phyloP scores from a whole-genome alignment of 2,888 invertebrate species.

The Salticus scenicus region DNA sequence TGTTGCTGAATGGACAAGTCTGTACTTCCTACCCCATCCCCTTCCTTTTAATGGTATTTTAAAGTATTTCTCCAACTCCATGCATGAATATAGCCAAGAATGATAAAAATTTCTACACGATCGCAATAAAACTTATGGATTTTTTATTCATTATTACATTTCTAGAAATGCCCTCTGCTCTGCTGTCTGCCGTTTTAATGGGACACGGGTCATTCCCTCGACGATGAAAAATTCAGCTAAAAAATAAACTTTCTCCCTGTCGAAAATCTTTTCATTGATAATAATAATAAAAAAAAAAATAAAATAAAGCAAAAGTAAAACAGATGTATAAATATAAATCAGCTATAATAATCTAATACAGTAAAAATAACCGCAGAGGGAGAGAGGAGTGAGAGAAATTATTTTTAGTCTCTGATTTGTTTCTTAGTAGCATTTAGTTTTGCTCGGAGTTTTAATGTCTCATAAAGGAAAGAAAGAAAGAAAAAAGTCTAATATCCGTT shows the following conservation, averaged over 20 bases:
- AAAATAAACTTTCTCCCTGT: neutral
- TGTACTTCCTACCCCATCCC: too few relatives aligned
- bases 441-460: slow-evolving; percentile 53
- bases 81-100: neutral
- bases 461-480: too few relatives aligned
- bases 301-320: slow-evolving; percentile 2
- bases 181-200: slow-evolving; percentile 33
- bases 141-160: slow-evolving; percentile 60
- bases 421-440: slow-evolving; percentile 59
- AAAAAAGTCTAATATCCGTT: slow-evolving; percentile 43
- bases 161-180: slow-evolving; percentile 14
- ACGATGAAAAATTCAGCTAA: slow-evolving; percentile 63
- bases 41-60: too few relatives aligned
- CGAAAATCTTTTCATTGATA: slow-evolving; percentile 15
- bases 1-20: neutral
- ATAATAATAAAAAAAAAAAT: slow-evolving; percentile 24
- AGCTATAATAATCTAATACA: slow-evolving; percentile 50
- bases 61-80: neutral
- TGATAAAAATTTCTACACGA: neutral
- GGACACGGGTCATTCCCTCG: slow-evolving; percentile 59
- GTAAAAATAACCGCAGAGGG: slow-evolving; percentile 29
- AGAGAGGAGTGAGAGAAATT: slow-evolving; percentile 36
- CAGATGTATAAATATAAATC: slow-evolving; percentile 43
- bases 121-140: slow-evolving; percentile 58
- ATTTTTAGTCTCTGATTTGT: slow-evolving; percentile 57